Evolutionary conservation across 2,888 invertebrate species (phyloP).

Genomic region (Drosophila longiperda): DNA sequence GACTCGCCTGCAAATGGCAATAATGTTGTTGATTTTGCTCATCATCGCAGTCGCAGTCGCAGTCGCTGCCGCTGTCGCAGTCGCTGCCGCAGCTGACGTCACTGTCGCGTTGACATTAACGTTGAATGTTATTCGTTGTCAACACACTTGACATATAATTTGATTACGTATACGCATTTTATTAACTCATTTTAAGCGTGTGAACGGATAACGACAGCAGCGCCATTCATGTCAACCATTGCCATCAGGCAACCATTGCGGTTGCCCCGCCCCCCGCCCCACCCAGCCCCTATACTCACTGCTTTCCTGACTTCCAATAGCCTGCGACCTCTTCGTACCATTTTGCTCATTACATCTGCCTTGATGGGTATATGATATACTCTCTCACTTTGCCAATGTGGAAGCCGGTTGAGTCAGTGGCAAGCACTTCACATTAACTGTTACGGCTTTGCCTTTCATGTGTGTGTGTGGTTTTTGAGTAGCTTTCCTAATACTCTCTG

Average conservation of each 20-base stretch:
- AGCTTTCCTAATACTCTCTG: slow-evolving; percentile 1
- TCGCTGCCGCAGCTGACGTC: slow-evolving; percentile 10
- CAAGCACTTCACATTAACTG: slow-evolving; percentile 71
- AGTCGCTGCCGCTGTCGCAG: slow-evolving; percentile 5
- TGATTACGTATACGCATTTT: slow-evolving; percentile 80
- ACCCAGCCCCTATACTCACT: no score
- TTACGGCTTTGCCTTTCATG: slow-evolving; percentile 40
- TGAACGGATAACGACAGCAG: slow-evolving; percentile 45
- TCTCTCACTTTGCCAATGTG: slow-evolving; percentile 22
- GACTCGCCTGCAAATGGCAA: slow-evolving; percentile 48
- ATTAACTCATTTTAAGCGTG: slow-evolving; percentile 77
- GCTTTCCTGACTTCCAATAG: neutral
- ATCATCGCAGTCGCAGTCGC: slow-evolving; percentile 21
- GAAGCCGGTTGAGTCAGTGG: slow-evolving; percentile 11
- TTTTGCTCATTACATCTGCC: slow-evolving; percentile 44
- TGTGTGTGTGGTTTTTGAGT: slow-evolving; percentile 50
- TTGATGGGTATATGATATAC: slow-evolving; percentile 78
- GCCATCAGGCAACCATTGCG: slow-evolving; percentile 4
- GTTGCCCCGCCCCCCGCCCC: neutral
- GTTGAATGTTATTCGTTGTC: slow-evolving; percentile 78
- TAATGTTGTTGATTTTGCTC: slow-evolving; percentile 35
- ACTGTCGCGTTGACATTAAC: slow-evolving; percentile 68
- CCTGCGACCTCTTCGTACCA: slow-evolving; percentile 10
- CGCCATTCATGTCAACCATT: neutral
- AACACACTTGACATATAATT: slow-evolving; percentile 82